Base-by-base conservation (phyloP, 2,797 vertebrate genomes). In the Falco novaeseelandiae region DNA sequence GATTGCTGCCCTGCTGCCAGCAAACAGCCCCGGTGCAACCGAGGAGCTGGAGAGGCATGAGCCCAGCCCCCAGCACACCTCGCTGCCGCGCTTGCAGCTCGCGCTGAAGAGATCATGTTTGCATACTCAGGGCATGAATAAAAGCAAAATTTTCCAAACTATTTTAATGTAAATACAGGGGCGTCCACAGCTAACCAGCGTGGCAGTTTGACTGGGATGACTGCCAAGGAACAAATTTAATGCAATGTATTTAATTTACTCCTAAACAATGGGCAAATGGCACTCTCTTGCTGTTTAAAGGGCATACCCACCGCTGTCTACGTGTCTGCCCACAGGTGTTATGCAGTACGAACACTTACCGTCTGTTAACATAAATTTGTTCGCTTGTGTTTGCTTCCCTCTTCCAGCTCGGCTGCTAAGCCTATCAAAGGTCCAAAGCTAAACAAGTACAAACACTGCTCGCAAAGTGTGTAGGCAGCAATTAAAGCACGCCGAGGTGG, bases 281-380 rank as follows among this genome's bases (percentile, higher is more conserved):
- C 92, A 21, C 42, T 89, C 77, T 82, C 44, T 34, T 9, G 76
- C 85, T 59, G 49, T 18, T 36, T 46, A 83, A 85, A 83, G 3
- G 83, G 40, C 49, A 42, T 48, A 18, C 81, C 90, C 78, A 51
- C 52, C 0, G 2, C 78, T 83, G 92, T 8, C 93, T 96, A 96
- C 93, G 93, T 96, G 95, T 96, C 92, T 96, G 93, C 92, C 92
- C 95, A 88, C 96, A 94, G 96, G 93, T 93, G 77, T 2, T 51
- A 57, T 54, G 94, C 83, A 57, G 61, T 8, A 11, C 1, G 29
- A 86, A 8, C 83, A 25, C 76, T 62, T 89, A 30, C 59, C 4
- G 2, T 52, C 61, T 86, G 79, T 34, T 71, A 83, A 74, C 82
- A 72, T 2, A 44, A 59, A 80, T 77, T 71, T 80, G 59, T 25